phyloP scores from a whole-genome alignment of 2,113 vertebrate genomes.

The Hippocampus comes region DNA sequence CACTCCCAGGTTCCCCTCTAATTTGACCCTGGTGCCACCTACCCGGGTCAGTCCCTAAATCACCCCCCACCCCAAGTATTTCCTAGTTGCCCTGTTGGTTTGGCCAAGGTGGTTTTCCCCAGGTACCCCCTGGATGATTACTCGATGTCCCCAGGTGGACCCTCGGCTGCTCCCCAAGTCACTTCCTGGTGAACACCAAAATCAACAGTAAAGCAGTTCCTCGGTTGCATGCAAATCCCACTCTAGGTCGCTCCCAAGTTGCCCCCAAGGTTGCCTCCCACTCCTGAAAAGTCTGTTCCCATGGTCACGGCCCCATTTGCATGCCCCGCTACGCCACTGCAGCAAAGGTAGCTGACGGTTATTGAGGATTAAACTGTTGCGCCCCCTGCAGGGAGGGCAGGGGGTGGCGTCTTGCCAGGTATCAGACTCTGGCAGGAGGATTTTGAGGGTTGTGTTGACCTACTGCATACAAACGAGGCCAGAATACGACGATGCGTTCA shows the following conservation, averaged over 20 bases:
- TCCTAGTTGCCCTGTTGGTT: too few relatives aligned
- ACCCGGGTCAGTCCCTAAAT: background rate
- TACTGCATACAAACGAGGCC: conserved; percentile 72
- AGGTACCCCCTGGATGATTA: too few relatives aligned
- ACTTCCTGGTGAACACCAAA: too few relatives aligned
- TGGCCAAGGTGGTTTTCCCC: too few relatives aligned
- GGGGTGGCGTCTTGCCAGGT: background rate
- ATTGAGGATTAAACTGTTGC: conserved; percentile 56
- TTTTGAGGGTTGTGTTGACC: conserved; percentile 54
- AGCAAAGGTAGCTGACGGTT: conserved; percentile 71
- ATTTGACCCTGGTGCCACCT: too few relatives aligned
- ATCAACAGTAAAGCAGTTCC: too few relatives aligned
- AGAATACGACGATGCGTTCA: conserved; percentile 35
- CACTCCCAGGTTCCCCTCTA: background rate
- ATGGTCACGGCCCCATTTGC: too few relatives aligned
- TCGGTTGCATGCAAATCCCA: too few relatives aligned
- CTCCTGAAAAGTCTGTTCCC: background rate
- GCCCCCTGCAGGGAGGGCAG: conserved; percentile 24
- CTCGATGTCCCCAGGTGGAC: too few relatives aligned
- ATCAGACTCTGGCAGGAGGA: conserved; percentile 24
- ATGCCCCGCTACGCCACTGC: conserved; percentile 11
- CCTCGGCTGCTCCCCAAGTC: too few relatives aligned
- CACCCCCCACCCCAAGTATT: background rate
- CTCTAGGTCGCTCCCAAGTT: background rate
- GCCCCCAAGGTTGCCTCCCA: background rate